phyloP scores from a whole-genome alignment of 2,888 invertebrate genomes.

The Hermaeophaga mercurialis region DNA sequence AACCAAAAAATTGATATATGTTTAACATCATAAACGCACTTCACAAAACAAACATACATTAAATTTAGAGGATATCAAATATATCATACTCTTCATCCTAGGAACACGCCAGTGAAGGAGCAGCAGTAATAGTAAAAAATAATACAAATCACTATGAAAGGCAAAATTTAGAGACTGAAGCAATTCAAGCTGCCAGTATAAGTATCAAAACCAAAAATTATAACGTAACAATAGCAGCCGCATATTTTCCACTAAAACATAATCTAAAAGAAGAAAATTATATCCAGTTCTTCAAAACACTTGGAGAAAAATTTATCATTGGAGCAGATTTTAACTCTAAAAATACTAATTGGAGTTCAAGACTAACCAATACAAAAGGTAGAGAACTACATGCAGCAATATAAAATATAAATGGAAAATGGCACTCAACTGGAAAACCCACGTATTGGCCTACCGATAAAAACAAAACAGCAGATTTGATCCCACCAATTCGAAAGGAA shows the following conservation, averaged over 20 bases:
- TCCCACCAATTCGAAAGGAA: too few species aligned
- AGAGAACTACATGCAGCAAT: too few species aligned
- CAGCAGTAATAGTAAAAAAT: background rate
- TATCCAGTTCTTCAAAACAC: background rate
- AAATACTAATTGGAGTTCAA: too few species aligned
- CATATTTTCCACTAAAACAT: background rate
- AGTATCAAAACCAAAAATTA: background rate
- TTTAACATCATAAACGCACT: background rate
- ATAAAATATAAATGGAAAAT: too few species aligned
- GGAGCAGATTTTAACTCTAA: too few species aligned
- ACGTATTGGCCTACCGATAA: too few species aligned
- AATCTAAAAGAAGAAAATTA: background rate
- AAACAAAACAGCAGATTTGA: too few species aligned
- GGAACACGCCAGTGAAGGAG: background rate
- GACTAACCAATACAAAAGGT: too few species aligned
- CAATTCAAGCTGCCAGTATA: background rate
- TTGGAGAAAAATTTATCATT: too few species aligned
- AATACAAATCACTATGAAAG: background rate
- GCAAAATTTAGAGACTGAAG: background rate
- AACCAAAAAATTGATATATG: background rate
- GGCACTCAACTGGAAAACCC: too few species aligned
- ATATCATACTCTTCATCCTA: background rate
- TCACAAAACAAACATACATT: background rate
- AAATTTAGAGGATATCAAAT: background rate
- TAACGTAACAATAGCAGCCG: background rate